Evolutionary conservation across 2,888 invertebrate genomes (phyloP), one percentile per base, ranked within the genome.

Genomic region (Melitaea athalia): DNA sequence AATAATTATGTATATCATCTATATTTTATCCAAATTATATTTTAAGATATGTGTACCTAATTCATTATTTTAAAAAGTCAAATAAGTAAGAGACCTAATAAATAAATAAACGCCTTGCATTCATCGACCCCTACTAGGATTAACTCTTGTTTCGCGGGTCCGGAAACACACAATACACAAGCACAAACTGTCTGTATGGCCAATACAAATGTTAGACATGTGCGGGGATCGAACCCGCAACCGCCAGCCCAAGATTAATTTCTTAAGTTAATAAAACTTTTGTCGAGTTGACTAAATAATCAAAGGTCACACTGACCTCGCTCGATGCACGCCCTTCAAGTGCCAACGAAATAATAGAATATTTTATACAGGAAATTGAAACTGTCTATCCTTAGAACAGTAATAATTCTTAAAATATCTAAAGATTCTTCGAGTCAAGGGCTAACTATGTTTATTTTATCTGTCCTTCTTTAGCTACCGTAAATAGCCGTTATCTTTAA

Each of bases 381-480:
- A 61, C 10, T 24, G 38, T 61, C 24, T 5, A 38, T 38, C 31
- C 10, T 24, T 45, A 31, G 15, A 38, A 14, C 8, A 60, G 33
- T 66, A 47, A 43, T 47, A 14, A 5, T 61, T 61, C 31, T 33
- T 33, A 43, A 61, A 53, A 53, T 45, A 42, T 15, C 17, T 47
- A 14, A 15, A 38, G 47, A 53, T 64, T 69, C 64, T 50, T 17
- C 12, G 50, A 72, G 68, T 73, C 74, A 73, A 74, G 74, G 73
- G 49, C 70, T 59, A 38, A 14, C 50, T 49, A 38, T 49, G 15
- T n/a, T 52, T 64, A 59, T 59, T 59, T 67, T 59, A 63, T 69
- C 64, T 73, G 74, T 45, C 75, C 74, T 74, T 68, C 64, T 70
- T 75, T 71, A 68, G 43, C 62, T 71, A 74, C 72, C 67, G 53